Percentiles rank a stretch among this genome's conserved stretches.
Evolutionary conservation across 2,113 vertebrate species (phyloP).

Genomic region (Hippocampus abdominalis): DNA sequence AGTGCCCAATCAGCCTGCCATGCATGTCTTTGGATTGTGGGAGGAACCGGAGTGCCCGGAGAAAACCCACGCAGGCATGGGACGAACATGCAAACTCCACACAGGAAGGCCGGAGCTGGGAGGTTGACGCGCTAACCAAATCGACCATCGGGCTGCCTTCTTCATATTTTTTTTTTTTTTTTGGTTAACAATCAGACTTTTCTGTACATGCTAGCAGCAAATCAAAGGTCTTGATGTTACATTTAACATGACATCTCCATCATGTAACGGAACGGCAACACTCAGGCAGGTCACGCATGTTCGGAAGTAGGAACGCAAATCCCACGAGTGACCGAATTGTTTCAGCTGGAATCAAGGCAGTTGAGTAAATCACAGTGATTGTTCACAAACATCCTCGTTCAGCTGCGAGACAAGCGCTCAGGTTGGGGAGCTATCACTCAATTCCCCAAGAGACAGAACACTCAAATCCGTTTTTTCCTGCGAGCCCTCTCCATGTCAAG

Average conservation of each 20-base stretch:
- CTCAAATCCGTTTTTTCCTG: conserved; percentile 48
- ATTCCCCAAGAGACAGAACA: conserved; percentile 55
- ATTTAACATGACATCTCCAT: background rate
- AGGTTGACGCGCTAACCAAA: no score
- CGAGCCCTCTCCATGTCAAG: conserved; percentile 61
- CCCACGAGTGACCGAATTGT: conserved; percentile 33
- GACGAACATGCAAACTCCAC: no score
- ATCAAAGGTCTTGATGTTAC: background rate
- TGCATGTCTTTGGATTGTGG: no score
- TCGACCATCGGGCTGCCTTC: background rate
- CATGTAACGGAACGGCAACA: conserved; percentile 2
- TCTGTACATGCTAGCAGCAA: background rate
- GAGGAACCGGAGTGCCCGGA: no score
- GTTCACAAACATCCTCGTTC: conserved; percentile 55
- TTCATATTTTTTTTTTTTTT: background rate
- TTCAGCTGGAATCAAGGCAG: conserved; percentile 35
- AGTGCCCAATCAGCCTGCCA: no score
- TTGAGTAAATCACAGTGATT: conserved; percentile 53
- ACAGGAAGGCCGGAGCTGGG: no score
- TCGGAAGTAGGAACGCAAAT: conserved; percentile 20
- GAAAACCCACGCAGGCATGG: no score
- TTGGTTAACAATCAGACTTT: background rate
- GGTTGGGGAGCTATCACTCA: conserved; percentile 67
- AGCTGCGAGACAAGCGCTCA: conserved; percentile 36
- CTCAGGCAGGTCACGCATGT: conserved; percentile 24